Base-by-base conservation (phyloP, 2,113 vertebrate species). In the Phocoena sinus region DNA sequence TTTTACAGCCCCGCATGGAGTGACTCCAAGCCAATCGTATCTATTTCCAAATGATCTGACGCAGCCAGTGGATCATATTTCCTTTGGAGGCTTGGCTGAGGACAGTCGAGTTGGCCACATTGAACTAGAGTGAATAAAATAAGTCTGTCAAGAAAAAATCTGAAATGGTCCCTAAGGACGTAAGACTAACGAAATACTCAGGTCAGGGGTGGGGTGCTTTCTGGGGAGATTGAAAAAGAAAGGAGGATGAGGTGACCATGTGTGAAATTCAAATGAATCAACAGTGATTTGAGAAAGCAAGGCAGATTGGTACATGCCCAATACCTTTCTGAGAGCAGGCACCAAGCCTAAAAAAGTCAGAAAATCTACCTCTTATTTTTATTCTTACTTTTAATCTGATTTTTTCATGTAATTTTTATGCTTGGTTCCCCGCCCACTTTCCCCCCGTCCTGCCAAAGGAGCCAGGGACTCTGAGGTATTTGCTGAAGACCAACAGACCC, bases 11-110 rank as follows among this genome's bases (percentile, higher is more conserved):
- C 96, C 3, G 5, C 58, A 17, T 97, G 97, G 97, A 98, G 70
- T 28, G 95, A 94, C 96, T 98, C 97, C 97, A 97, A 97, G 96
- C 97, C 97, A 97, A 53, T 89, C 23, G 5, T 95, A 89, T 97
- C 97, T 97, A 84, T 98, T 98, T 98, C 98, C 97, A 98, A 98
- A 74, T 33, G 96, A 97, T 97, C 97, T 98, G 97, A 98, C 95
- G 92, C 97, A 98, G 97, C 87, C 81, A 97, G 89, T 14, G 2
- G 96, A 97, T 98, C 89, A 17, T 74, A 93, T 97, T 98, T 98
- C 98, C 96, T 94, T 94, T 95, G 94, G 95, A 98, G 96, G 96
- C 92, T 97, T 98, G 97, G 97, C 97, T 63, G 88, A 92, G 74
- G 87, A 95, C 33, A 92, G 60, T 81, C 21, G 71, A 80, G 38